phyloP scores from a whole-genome alignment of 2,113 vertebrate species.

The Tyto alba region DNA sequence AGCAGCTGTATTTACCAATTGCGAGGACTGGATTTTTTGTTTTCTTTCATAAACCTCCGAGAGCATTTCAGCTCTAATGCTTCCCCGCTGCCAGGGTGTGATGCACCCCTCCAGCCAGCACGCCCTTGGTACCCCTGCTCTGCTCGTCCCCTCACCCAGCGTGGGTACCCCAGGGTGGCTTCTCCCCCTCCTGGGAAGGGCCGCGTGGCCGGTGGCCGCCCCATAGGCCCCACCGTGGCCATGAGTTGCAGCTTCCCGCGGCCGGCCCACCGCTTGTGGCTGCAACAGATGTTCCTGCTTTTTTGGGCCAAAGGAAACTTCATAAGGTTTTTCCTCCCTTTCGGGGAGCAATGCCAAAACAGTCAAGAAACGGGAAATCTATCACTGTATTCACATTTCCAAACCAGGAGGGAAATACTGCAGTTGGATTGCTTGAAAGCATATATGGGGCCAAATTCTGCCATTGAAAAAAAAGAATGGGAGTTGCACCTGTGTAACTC shows the following conservation, averaged over 20 bases:
- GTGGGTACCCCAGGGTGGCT: rapidly evolving
- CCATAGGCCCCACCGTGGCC: rapidly evolving
- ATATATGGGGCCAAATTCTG: background rate
- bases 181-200: background rate
- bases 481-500: background rate
- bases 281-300: slow-evolving; percentile 74
- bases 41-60: background rate
- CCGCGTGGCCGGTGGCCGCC: background rate
- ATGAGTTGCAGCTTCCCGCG: background rate
- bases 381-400: slow-evolving; percentile 60
- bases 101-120: background rate
- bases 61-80: background rate
- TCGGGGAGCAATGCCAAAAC: slow-evolving; percentile 63
- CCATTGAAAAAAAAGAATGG: background rate
- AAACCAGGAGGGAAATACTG: slow-evolving; percentile 52
- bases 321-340: slow-evolving; percentile 65
- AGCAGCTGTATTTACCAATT: slow-evolving; percentile 53
- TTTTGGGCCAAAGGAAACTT: slow-evolving; percentile 58
- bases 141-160: background rate
- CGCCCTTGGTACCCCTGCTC: background rate
- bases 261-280: slow-evolving; percentile 24
- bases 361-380: slow-evolving; percentile 69
- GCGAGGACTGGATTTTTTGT: background rate
- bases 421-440: background rate
- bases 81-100: background rate